Evolutionary conservation across 2,113 vertebrate species (phyloP).

Genomic region (Leptodactylus fuscus): DNA sequence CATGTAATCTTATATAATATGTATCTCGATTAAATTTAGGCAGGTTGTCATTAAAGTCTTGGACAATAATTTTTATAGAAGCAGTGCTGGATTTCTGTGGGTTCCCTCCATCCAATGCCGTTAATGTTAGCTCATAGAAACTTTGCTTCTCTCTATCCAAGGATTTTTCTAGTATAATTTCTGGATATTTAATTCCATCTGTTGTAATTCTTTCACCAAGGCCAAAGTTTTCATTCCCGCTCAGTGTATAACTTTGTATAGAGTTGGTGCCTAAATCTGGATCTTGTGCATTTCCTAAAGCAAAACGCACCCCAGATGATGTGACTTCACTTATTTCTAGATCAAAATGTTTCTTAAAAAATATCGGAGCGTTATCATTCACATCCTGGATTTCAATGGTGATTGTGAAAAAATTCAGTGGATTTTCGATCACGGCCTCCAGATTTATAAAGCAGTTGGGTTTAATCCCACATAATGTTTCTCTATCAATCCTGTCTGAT

Average conservation of each 20-base stretch:
- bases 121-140: constrained; percentile 63
- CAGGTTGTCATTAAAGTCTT: constrained; percentile 67
- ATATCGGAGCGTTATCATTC: constrained; percentile 9
- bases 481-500: constrained; percentile 9
- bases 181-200: constrained; percentile 64
- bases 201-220: constrained; percentile 62
- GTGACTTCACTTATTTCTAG: background rate
- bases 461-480: background rate
- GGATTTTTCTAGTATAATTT: constrained; percentile 70
- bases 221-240: constrained; percentile 66
- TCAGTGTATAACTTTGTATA: constrained; percentile 61
- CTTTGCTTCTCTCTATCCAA: constrained; percentile 70
- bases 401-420: constrained; percentile 1
- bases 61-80: constrained; percentile 67
- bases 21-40: constrained; percentile 68
- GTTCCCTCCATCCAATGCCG: constrained; percentile 68
- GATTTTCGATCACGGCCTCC: background rate
- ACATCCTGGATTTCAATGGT: constrained; percentile 14
- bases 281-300: constrained; percentile 10
- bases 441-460: constrained; percentile 1
- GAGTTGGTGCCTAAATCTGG: constrained; percentile 64
- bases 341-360: background rate
- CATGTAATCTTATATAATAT: constrained; percentile 63
- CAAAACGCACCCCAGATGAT: background rate
- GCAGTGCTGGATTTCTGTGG: constrained; percentile 68